Evolutionary conservation across 1,140 invertebrate species (phyloP).

Genomic region (Philaenus spumarius): DNA sequence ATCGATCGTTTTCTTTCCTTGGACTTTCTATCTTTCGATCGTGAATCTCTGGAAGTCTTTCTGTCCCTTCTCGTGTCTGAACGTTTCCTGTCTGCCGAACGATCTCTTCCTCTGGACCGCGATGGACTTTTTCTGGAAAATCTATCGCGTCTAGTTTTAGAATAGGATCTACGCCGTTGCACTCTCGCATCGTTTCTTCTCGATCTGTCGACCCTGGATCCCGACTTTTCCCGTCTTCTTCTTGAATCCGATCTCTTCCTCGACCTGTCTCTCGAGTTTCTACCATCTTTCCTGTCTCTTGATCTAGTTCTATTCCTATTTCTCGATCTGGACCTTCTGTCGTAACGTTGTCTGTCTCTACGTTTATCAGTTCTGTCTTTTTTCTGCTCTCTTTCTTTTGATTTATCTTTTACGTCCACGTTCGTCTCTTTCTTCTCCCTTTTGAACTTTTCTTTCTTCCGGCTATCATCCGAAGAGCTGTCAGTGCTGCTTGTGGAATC

Average conservation of each 20-base stretch:
- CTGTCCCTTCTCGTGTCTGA: background rate
- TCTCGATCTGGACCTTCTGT: background rate
- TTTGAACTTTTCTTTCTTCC: too few relatives aligned
- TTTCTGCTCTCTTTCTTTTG: slow-evolving; percentile 1
- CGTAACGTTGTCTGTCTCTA: slow-evolving; percentile 6
- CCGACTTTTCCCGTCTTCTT: slow-evolving; percentile 8
- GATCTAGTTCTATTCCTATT: background rate
- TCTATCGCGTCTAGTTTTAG: background rate
- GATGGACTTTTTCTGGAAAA: background rate
- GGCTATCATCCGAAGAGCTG: too few relatives aligned
- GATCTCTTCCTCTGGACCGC: background rate
- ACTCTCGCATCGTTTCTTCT: slow-evolving; percentile 3
- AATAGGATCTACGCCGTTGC: background rate
- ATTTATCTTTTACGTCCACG: too few relatives aligned
- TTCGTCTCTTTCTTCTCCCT: too few relatives aligned
- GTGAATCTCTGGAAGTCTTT: slow-evolving; percentile 6
- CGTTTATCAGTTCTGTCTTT: slow-evolving; percentile 9
- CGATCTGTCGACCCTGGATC: background rate
- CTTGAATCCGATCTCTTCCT: background rate
- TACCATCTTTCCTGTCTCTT: slow-evolving; percentile 8
- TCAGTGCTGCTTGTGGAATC: too few relatives aligned
- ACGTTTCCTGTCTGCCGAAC: background rate
- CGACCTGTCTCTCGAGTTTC: background rate
- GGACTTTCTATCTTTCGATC: slow-evolving; percentile 4
- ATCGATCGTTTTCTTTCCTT: slow-evolving; percentile 1